Percentiles rank a stretch among this genome's conserved stretches.
These are phyloP conservation scores for Actinernus sp. DNA, from an alignment of 92 coral and sea anemone genomes.

Conservation along the genomic window DNA sequence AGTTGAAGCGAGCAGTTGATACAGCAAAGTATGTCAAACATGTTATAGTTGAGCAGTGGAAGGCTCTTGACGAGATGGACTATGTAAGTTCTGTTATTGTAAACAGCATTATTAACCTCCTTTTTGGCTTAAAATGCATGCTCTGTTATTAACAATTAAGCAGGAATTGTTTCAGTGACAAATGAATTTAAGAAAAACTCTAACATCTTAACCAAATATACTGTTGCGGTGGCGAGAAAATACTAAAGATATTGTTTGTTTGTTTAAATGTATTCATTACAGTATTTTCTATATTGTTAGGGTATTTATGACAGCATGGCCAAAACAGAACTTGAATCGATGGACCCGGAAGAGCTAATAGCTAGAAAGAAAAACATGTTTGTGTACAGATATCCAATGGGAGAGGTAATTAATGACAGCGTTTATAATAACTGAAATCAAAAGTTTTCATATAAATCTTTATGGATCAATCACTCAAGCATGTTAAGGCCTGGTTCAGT, in stretches of 20 bases:
- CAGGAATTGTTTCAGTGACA: too few relatives aligned
- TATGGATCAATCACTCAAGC: too few relatives aligned
- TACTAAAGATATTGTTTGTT: too few relatives aligned
- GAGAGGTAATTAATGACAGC: constrained; percentile 81
- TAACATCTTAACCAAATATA: background rate
- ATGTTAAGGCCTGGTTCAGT: too few relatives aligned
- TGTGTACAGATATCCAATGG: constrained; percentile 89
- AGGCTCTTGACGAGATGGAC: constrained; percentile 95
- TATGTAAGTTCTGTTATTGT: constrained; percentile 63
- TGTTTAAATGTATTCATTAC: too few relatives aligned
- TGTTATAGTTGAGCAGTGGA: constrained; percentile 88
- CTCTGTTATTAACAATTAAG: too few relatives aligned
- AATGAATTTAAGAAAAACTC: too few relatives aligned
- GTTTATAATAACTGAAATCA: too few relatives aligned
- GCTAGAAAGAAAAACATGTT: constrained; percentile 78
- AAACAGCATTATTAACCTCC: too few relatives aligned
- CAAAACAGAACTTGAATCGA: constrained; percentile 71
- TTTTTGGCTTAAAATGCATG: too few relatives aligned
- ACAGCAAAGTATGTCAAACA: constrained; percentile 81
- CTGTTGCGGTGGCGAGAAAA: background rate
- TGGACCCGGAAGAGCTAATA: constrained; percentile 86
- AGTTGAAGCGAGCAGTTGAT: constrained; percentile 79
- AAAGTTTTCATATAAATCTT: too few relatives aligned
- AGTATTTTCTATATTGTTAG: too few relatives aligned
- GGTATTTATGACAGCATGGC: constrained; percentile 93